Conservation (phyloP, 2,888 invertebrate genomes). For the Xestia ashworthii region DNA sequence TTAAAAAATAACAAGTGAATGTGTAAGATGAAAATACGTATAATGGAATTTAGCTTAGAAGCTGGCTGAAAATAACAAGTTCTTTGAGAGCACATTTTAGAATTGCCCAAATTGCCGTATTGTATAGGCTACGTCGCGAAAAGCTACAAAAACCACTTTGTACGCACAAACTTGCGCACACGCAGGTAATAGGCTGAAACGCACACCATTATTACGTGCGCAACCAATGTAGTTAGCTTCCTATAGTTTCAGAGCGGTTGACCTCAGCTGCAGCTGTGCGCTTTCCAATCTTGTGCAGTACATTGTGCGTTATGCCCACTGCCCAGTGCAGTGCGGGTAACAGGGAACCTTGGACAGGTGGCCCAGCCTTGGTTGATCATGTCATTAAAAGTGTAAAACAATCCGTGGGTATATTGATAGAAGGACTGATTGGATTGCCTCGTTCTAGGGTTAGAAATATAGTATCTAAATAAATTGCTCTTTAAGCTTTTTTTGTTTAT, state of each 20-base stretch:
- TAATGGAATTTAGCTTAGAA: neutral
- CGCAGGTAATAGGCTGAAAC: slow-evolving; percentile 1
- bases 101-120: neutral
- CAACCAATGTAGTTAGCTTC: slow-evolving; percentile 36
- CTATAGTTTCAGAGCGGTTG: slow-evolving; percentile 47
- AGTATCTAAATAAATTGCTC: neutral
- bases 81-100: neutral
- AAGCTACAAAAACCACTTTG: neutral
- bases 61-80: neutral
- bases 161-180: slow-evolving; percentile 9
- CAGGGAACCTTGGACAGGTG: slow-evolving; percentile 40
- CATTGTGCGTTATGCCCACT: neutral
- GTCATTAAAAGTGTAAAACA: neutral
- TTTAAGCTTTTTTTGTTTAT: neutral
- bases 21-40: neutral
- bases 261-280: slow-evolving; percentile 47
- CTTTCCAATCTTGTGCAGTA: slow-evolving; percentile 46
- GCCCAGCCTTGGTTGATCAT: slow-evolving; percentile 1
- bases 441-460: neutral
- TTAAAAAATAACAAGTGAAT: neutral
- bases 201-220: neutral
- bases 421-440: neutral
- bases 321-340: slow-evolving; percentile 7
- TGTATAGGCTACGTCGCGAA: neutral
- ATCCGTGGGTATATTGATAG: slow-evolving; percentile 4